A percentile compares a stretch with the other conserved stretches of the same genome.
Evolutionary conservation across 2,113 vertebrate species (phyloP).

Genomic region (Chascanopsetta lugubris): DNA sequence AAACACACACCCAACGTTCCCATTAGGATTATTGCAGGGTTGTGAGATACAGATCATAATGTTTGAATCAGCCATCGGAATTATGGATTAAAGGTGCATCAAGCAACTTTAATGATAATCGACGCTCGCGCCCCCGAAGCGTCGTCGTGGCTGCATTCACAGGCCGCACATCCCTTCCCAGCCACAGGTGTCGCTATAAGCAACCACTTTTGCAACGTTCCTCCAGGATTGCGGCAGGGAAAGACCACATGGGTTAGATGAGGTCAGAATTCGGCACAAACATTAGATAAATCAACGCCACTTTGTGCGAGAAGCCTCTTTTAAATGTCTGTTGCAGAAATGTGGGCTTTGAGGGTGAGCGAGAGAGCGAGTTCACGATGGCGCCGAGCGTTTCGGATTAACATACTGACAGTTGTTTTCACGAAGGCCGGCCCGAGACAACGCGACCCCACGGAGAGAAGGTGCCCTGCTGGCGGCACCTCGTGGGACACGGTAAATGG

Average conservation of each 20-base stretch:
- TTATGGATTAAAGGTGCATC: no score
- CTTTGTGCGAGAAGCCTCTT: background rate
- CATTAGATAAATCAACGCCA: slow-evolving; percentile 16
- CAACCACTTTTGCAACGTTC: slow-evolving; percentile 7
- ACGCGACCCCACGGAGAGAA: slow-evolving; percentile 77
- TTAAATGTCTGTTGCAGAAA: slow-evolving; percentile 34
- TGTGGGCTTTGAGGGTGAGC: slow-evolving; percentile 24
- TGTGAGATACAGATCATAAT: no score
- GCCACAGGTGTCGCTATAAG: slow-evolving; percentile 31
- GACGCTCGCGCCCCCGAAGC: no score
- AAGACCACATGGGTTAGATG: background rate
- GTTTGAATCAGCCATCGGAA: no score
- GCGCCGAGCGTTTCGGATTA: slow-evolving; percentile 71
- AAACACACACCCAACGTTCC: no score
- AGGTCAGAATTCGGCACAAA: no score
- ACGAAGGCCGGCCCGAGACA: slow-evolving; percentile 65
- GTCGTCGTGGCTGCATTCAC: no score
- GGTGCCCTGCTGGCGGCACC: slow-evolving; percentile 76
- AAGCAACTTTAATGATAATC: no score
- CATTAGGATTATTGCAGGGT: no score
- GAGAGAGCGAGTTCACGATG: slow-evolving; percentile 44
- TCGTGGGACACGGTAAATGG: slow-evolving; percentile 77
- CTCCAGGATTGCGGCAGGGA: background rate
- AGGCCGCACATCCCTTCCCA: no score
- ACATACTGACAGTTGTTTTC: slow-evolving; percentile 80